Percentiles rank a stretch among this genome's conserved stretches.
Conservation (phyloP, 2,797 vertebrate genomes). For the Sebastolobus alascanus region DNA sequence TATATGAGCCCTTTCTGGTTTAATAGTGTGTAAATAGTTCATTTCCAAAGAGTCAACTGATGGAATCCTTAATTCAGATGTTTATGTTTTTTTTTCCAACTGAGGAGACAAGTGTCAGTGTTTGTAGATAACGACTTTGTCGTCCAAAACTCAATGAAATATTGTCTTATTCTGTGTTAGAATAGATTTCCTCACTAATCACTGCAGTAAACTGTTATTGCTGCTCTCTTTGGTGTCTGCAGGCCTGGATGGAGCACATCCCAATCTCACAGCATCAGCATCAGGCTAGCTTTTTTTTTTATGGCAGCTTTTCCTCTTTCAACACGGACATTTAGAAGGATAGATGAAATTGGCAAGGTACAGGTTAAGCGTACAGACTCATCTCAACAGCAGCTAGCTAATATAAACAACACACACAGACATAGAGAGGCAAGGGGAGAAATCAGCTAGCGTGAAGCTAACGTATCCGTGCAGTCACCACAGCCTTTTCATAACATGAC, state of each 20-base stretch:
- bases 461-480: constrained; percentile 8
- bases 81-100: neutral
- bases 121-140: neutral
- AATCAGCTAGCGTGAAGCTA: constrained; percentile 53
- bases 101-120: neutral
- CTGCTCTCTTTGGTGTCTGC: constrained; percentile 21
- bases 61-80: neutral
- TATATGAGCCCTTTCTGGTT: neutral
- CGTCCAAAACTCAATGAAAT: neutral
- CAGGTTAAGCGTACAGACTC: neutral
- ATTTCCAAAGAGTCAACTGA: neutral
- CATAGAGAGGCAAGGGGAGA: neutral
- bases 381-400: constrained; percentile 24
- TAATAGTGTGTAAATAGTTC: neutral
- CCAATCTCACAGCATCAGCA: constrained; percentile 19
- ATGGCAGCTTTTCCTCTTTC: neutral
- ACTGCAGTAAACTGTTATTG: neutral
- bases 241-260: constrained; percentile 51
- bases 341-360: accelerated
- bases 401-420: constrained; percentile 26
- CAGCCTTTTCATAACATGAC: neutral
- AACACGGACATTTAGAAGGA: neutral
- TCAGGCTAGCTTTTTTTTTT: neutral
- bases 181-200: neutral
- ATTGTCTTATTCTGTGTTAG: neutral